Percentiles rank a stretch among this genome's conserved stretches.
Conservation (phyloP, 2,113 vertebrate species). For the Rissa tridactyla region DNA sequence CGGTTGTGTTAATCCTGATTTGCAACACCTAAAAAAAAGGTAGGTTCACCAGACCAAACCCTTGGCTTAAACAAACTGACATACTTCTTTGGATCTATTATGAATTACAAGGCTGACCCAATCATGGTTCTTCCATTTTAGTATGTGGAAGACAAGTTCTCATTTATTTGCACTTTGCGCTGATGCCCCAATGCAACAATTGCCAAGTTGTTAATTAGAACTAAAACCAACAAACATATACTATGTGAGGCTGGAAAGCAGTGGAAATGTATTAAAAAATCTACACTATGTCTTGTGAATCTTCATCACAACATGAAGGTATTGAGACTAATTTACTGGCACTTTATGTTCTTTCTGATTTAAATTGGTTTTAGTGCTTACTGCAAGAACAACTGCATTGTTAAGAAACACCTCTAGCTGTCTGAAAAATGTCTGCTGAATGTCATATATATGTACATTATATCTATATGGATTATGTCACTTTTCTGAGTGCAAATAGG, state of each 20-base stretch:
- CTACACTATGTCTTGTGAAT: not conserved
- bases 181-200: not conserved
- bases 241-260: not conserved
- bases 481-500: not conserved
- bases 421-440: not conserved
- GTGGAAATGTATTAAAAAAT: not conserved
- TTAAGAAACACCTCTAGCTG: not conserved
- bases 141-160: not conserved
- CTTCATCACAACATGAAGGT: not conserved
- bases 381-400: not conserved
- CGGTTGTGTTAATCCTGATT: not conserved
- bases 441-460: not conserved
- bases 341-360: not conserved
- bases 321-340: not conserved
- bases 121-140: not conserved
- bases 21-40: not conserved
- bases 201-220: not conserved
- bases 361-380: not conserved
- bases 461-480: not conserved
- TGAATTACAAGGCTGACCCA: not conserved
- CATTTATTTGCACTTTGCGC: not conserved
- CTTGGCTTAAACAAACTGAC: not conserved
- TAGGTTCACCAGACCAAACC: not conserved
- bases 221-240: not conserved
- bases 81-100: not conserved